Evolutionary conservation across 2,113 vertebrate genomes (phyloP), one percentile per base, ranked within the genome.

Genomic region (Suncus etruscus): DNA sequence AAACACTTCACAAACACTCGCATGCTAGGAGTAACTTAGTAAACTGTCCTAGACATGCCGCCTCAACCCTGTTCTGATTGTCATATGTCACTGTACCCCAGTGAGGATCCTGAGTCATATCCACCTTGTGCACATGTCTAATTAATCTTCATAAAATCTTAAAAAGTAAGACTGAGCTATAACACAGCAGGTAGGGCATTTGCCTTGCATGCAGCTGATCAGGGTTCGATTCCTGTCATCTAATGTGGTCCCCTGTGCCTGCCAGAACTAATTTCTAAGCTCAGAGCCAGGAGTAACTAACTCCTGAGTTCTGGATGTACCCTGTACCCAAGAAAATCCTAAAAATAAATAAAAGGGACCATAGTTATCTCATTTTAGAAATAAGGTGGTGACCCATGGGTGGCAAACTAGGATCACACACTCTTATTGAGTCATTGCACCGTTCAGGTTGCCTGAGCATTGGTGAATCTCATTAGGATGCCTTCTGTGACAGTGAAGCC

Each of bases 111-210:
- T 32, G 47, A 61, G 54, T 32, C 47, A 61, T 70, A 81, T 79
- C 86, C 32, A 74, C 16, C 32, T 87, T 63, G 50, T 76, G 7
- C 47, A 81, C 14, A 14, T 2, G 29, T 78, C 24, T 91, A 79
- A 94, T 90, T 76, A 90, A 83, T 91, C 93, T 80, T 94, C 68
- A 39, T 68, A 61, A 86, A 91, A 87, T 73, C n/a, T n/a, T n/a
- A n/a, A n/a, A n/a, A n/a, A n/a, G n/a, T n/a, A n/a, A n/a, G n/a
- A n/a, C n/a, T n/a, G n/a, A n/a, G n/a, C n/a, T n/a, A n/a, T n/a
- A n/a, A n/a, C n/a, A n/a, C n/a, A n/a, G n/a, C n/a, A n/a, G n/a
- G n/a, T n/a, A n/a, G n/a, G n/a, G n/a, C n/a, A n/a, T n/a, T n/a
- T n/a, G n/a, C n/a, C n/a, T n/a, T n/a, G n/a, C n/a, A n/a, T n/a